Evolutionary conservation across 2,888 invertebrate genomes (phyloP).

Genomic region (Matsumyia berberina): DNA sequence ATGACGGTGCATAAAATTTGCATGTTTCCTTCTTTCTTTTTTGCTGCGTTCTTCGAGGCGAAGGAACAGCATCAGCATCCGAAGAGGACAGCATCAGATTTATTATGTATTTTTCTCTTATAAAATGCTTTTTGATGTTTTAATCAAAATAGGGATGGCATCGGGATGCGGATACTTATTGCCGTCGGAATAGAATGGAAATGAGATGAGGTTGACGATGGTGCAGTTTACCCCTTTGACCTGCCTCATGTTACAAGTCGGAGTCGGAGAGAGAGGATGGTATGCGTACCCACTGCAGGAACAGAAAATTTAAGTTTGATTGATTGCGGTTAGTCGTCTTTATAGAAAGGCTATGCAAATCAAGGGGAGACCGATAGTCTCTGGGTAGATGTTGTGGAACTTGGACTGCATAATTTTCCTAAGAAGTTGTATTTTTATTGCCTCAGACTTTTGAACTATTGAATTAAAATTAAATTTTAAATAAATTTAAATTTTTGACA

Average conservation of each 20-base stretch:
- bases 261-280: conserved; percentile 12
- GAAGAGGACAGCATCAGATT: conserved; percentile 59
- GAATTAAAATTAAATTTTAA: too few relatives aligned
- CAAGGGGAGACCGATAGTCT: neutral
- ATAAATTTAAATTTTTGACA: too few relatives aligned
- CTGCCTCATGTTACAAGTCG: conserved; percentile 8
- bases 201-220: conserved; percentile 26
- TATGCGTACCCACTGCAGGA: conserved; percentile 44
- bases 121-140: conserved; percentile 75
- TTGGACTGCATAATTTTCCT: neutral
- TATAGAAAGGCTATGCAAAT: conserved; percentile 39
- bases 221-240: conserved; percentile 17
- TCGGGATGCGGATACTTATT: conserved; percentile 36
- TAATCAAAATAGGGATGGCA: conserved; percentile 72
- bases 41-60: conserved; percentile 28
- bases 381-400: neutral
- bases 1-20: conserved; percentile 77
- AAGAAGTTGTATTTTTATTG: too few relatives aligned
- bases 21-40: conserved; percentile 63
- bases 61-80: conserved; percentile 12
- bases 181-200: conserved; percentile 37
- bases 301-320: conserved; percentile 65
- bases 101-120: conserved; percentile 73
- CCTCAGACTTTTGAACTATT: too few relatives aligned
- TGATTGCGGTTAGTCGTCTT: conserved; percentile 43